Base-by-base conservation (phyloP, 2,888 invertebrate genomes). In the Beris chalybata region DNA sequence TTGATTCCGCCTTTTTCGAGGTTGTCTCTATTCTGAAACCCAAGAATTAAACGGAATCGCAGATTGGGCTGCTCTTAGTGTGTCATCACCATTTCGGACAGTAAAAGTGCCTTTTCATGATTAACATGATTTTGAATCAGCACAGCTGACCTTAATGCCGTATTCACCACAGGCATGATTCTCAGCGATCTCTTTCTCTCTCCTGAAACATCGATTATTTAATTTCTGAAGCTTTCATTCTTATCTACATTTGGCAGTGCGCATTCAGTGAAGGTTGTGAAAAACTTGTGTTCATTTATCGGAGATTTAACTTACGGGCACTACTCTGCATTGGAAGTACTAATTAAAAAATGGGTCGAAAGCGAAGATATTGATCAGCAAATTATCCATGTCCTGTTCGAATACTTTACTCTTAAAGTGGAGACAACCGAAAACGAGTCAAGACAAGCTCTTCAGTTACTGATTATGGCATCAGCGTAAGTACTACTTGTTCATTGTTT, bases 381-480 rank as follows among this genome's bases (percentile, higher is more conserved):
- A 22, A 82, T 85, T 50, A 83, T 85, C 67, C 82, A 93, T 85
- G 86, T 92, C 11, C 82, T 96, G 67, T 96, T 94, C 90, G 91
- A 94, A 79, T 88, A 88, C 74, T 93, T 92, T 76, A 86, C 92
- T 0, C 85, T 89, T 73, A 88, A 90, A 76, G 82, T 87, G 11
- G 86, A 89, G 48, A 88, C 89, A 0, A 86, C 87, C 0, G 84
- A 86, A 50, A 83, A 85, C 72, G 90, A 93, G 69, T 89, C 92
- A 64, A 85, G 89, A 64, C 86, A 89, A 1, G 90, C 94, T 0
- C 80, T 93, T 4, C 84, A 90, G 66, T 77, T 97, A 1, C 82
- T 97, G 2, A 87, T 89, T 12, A 93, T 96, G 91, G 86, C 86
- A 44, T 87, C 89, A 0, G 78, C 80, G 83, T 83, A 74, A 73